phyloP scores from a whole-genome alignment of 2,797 vertebrate genomes.

The Allobates femoralis region DNA sequence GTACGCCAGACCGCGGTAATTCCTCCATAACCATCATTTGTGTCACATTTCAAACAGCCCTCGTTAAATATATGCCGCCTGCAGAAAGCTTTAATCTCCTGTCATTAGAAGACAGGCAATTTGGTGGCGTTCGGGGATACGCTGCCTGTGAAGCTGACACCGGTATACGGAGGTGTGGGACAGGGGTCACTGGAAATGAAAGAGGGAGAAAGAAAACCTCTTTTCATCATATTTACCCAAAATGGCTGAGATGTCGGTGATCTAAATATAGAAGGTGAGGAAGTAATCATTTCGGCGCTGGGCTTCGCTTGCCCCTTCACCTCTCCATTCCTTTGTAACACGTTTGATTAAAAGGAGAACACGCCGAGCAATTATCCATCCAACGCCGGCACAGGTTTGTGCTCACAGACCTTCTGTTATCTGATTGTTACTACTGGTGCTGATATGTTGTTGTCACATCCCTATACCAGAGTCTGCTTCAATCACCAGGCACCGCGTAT shows the following conservation, averaged over 20 bases:
- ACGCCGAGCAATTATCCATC: background rate
- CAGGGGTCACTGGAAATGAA: background rate
- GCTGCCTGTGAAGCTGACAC: background rate
- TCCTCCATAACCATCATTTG: conserved; percentile 60
- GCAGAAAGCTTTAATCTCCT: conserved; percentile 61
- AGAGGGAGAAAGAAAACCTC: background rate
- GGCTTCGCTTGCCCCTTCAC: background rate
- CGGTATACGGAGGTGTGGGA: background rate
- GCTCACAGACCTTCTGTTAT: background rate
- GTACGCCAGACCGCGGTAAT: conserved; percentile 58
- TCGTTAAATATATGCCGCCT: conserved; percentile 59
- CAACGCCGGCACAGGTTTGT: background rate
- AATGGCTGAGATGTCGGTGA: background rate
- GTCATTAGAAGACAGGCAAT: conserved; percentile 60
- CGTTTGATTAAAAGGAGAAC: conserved; percentile 9
- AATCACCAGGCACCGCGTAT: too few species aligned
- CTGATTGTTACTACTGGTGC: background rate
- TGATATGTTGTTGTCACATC: too few species aligned
- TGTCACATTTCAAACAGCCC: conserved; percentile 61
- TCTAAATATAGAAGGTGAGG: conserved; percentile 6
- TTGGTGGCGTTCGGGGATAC: conserved; percentile 20
- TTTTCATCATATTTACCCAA: background rate
- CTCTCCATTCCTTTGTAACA: background rate
- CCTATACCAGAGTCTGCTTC: too few species aligned
- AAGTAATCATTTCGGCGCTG: background rate